These are phyloP conservation scores for Ctena decussata DNA, from an alignment of 2,888 invertebrate species.

Conservation along the genomic window DNA sequence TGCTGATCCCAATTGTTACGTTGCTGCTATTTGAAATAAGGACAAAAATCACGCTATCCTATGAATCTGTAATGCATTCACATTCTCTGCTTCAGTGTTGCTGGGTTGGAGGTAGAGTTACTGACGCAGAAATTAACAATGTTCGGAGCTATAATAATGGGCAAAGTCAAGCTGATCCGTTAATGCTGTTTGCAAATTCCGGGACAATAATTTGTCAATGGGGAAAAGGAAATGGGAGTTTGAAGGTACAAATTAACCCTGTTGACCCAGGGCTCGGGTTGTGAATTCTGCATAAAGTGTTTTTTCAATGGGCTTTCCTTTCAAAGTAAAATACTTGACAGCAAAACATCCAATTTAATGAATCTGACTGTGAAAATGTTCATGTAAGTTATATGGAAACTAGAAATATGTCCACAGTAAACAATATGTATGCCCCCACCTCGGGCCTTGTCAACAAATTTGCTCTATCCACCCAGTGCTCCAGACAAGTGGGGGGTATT, in stretches of 20 bases:
- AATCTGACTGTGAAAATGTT: no score
- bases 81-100: not conserved
- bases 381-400: no score
- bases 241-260: constrained; percentile 56
- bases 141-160: not conserved
- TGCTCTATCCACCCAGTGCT: no score
- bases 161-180: not conserved
- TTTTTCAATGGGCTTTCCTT: not conserved
- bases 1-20: not conserved
- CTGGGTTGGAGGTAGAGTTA: not conserved
- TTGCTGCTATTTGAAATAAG: not conserved
- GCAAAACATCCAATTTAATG: not conserved
- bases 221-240: constrained; percentile 40
- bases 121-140: constrained; percentile 4
- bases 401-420: no score
- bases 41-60: not conserved
- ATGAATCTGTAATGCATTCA: not conserved
- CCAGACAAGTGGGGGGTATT: no score
- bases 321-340: not conserved
- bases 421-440: no score
- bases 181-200: not conserved
- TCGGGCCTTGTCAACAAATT: no score
- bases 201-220: constrained; percentile 11
- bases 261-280: not conserved
- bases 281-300: not conserved